Evolutionary conservation across 2,888 invertebrate genomes (phyloP).

Genomic region (Belgica antarctica): DNA sequence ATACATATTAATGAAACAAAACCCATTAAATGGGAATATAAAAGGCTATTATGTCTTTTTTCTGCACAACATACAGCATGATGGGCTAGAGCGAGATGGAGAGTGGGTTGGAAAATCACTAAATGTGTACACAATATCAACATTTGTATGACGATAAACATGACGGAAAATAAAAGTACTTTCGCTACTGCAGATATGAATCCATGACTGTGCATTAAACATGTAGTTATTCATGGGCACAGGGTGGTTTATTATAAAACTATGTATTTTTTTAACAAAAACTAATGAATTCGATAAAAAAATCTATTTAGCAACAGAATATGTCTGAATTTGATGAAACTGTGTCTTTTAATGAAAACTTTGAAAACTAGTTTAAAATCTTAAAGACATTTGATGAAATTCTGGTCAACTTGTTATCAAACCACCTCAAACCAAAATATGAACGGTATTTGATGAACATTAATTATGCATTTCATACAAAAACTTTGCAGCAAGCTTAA

Average conservation of each 20-base stretch:
- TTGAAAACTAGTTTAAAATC: too few species aligned
- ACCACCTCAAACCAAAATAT: neutral
- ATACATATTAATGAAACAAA: slow-evolving; percentile 29
- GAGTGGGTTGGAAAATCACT: neutral
- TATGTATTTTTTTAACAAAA: neutral
- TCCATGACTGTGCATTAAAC: slow-evolving; percentile 5
- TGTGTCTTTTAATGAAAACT: too few species aligned
- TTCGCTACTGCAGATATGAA: neutral
- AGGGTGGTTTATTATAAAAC: neutral
- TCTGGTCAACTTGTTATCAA: too few species aligned
- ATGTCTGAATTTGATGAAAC: too few species aligned
- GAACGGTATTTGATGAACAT: neutral
- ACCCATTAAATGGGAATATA: slow-evolving; percentile 31
- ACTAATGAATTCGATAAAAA: too few species aligned
- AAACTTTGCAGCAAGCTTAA: neutral
- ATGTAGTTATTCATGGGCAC: too few species aligned
- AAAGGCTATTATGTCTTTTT: slow-evolving; percentile 15
- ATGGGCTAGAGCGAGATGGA: neutral
- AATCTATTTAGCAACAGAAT: too few species aligned
- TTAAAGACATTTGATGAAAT: too few species aligned
- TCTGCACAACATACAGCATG: neutral
- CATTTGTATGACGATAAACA: too few species aligned
- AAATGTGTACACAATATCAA: neutral
- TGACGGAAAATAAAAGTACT: neutral
- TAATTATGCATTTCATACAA: slow-evolving; percentile 6